phyloP scores from a whole-genome alignment of 2,888 invertebrate genomes.

The Allolobophora icterica region DNA sequence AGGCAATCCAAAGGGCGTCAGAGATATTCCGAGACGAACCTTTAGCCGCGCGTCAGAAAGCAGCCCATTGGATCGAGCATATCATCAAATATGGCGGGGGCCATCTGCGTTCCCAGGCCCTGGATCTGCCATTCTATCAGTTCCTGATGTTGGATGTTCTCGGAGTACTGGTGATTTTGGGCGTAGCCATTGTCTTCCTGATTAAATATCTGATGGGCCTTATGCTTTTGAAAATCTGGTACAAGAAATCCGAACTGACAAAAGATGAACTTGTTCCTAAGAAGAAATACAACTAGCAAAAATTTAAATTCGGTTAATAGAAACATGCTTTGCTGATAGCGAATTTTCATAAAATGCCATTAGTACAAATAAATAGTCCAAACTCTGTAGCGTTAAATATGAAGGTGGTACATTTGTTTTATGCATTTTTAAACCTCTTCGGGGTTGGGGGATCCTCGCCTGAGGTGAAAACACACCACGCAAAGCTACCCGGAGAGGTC shows the following conservation, averaged over 20 bases:
- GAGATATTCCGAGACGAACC: conserved; percentile 42
- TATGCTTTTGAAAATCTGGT: not conserved
- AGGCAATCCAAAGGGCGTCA: conserved; percentile 46
- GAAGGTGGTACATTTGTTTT: too few relatives aligned
- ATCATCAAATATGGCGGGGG: conserved; percentile 52
- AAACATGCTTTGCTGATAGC: conserved; percentile 34
- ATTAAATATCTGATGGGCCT: not conserved
- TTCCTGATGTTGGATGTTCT: conserved; percentile 48
- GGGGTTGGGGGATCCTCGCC: too few relatives aligned
- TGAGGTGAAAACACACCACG: not conserved
- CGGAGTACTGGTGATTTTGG: conserved; percentile 34
- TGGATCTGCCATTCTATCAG: conserved; percentile 49
- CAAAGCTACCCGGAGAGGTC: not conserved
- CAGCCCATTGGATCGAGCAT: conserved; percentile 52
- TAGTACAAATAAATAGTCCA: too few relatives aligned
- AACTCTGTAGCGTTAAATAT: too few relatives aligned
- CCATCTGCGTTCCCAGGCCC: conserved; percentile 49
- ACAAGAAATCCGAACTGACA: not conserved
- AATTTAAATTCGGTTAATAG: not conserved
- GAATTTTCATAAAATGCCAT: not conserved
- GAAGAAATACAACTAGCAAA: not conserved
- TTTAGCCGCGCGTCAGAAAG: conserved; percentile 47
- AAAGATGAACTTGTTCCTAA: not conserved
- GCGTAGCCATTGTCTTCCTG: not conserved
- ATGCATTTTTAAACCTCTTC: too few relatives aligned